These are phyloP conservation scores for Sphinx pinastri DNA, from an alignment of 2,888 invertebrate genomes.

Conservation along the genomic window DNA sequence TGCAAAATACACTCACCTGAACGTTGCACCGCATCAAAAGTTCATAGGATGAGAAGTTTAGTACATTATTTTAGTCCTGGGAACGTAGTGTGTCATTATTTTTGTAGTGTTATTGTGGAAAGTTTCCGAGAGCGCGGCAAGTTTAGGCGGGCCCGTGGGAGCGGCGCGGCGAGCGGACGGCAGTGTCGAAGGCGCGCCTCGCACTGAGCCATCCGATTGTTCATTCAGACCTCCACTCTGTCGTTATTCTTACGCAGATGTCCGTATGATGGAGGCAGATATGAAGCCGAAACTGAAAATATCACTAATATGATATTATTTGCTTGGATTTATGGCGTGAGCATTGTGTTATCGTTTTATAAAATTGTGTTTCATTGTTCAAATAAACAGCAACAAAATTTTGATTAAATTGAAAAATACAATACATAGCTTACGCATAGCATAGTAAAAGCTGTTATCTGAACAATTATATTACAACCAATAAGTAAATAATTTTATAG, in stretches of 20 bases:
- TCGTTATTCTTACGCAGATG: slow-evolving; percentile 82
- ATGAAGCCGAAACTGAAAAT: slow-evolving; percentile 48
- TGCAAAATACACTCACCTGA: slow-evolving; percentile 15
- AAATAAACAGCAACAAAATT: not conserved
- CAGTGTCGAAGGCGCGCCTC: slow-evolving; percentile 64
- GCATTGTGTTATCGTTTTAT: not conserved
- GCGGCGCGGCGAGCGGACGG: slow-evolving; percentile 57
- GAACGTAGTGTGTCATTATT: slow-evolving; percentile 21
- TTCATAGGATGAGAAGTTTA: slow-evolving; percentile 23
- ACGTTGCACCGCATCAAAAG: slow-evolving; percentile 21
- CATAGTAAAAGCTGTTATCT: too few species aligned
- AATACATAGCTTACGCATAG: too few species aligned
- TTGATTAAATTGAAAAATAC: not conserved
- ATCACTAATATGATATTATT: slow-evolving; percentile 3
- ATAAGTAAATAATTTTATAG: not conserved
- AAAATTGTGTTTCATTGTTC: not conserved
- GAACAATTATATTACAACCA: too few species aligned
- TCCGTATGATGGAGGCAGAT: slow-evolving; percentile 64
- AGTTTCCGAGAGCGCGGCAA: slow-evolving; percentile 58
- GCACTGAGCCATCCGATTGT: slow-evolving; percentile 74
- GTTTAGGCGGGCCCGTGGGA: slow-evolving; percentile 57
- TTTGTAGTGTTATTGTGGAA: slow-evolving; percentile 31
- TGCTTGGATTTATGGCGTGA: slow-evolving; percentile 6
- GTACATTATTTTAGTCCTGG: slow-evolving; percentile 21
- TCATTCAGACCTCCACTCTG: slow-evolving; percentile 73